phyloP scores from a whole-genome alignment of 2,797 vertebrate species.

The Rhinella marina region DNA sequence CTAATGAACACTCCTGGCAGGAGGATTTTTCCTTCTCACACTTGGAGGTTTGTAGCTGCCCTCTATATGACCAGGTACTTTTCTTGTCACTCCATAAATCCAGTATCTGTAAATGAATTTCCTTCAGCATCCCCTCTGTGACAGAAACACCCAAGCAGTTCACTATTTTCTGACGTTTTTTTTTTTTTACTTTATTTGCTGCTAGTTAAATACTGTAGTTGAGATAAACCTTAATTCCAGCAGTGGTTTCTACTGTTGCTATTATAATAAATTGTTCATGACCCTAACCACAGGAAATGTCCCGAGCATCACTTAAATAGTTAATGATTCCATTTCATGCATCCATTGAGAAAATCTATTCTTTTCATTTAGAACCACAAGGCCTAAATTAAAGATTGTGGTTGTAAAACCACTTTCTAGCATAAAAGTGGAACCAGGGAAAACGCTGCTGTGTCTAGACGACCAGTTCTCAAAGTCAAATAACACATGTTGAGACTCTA shows the following conservation, averaged over 20 bases:
- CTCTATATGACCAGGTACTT: conserved; percentile 48
- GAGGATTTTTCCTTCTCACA: conserved; percentile 54
- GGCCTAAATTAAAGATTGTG: conserved; percentile 59
- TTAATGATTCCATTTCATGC: conserved; percentile 46
- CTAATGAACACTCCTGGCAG: conserved; percentile 46
- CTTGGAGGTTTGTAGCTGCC: conserved; percentile 54
- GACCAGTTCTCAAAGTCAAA: conserved; percentile 34
- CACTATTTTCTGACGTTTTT: conserved; percentile 18
- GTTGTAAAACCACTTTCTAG: conserved; percentile 52
- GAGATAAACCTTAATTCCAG: conserved; percentile 14
- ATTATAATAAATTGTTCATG: conserved; percentile 33
- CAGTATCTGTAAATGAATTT: conserved; percentile 50
- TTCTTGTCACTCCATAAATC: conserved; percentile 59
- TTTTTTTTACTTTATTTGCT: background rate
- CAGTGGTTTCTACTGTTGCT: background rate
- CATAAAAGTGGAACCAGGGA: conserved; percentile 41
- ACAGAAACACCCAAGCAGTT: conserved; percentile 30
- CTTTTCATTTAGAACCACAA: conserved; percentile 56
- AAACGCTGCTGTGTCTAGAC: conserved; percentile 48
- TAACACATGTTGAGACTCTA: conserved; percentile 10
- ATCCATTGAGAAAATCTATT: conserved; percentile 57
- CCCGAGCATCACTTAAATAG: conserved; percentile 42
- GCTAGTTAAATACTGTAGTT: background rate
- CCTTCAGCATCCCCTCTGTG: conserved; percentile 23
- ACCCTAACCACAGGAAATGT: conserved; percentile 57